Evolutionary conservation across 2,113 vertebrate genomes (phyloP).

Genomic region (Ibidorhyncha struthersii): DNA sequence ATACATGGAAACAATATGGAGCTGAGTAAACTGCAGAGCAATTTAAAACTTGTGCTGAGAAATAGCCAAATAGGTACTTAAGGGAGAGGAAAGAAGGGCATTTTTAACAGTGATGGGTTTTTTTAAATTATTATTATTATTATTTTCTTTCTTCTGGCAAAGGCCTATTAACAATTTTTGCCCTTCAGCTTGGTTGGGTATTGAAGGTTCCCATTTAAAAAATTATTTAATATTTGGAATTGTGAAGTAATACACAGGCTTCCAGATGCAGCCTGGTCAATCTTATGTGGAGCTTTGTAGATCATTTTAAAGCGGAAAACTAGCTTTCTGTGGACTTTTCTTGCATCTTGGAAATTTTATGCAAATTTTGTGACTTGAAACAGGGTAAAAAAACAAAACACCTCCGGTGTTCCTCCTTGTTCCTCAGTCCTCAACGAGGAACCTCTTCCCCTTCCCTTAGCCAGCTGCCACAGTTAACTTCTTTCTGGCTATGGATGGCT

Average conservation of each 20-base stretch:
- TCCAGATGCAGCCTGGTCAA: not conserved
- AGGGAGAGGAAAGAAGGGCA: not conserved
- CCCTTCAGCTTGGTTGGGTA: not conserved
- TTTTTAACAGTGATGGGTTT: not conserved
- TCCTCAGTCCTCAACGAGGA: not conserved
- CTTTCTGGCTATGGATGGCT: not conserved
- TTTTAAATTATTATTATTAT: not conserved
- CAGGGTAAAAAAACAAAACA: not conserved
- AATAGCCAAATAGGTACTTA: not conserved
- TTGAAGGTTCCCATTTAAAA: not conserved
- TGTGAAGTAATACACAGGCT: not conserved
- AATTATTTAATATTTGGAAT: not conserved
- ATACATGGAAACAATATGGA: not conserved
- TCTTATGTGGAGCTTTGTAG: not conserved
- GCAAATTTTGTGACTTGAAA: not conserved
- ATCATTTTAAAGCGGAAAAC: not conserved
- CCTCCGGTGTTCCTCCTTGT: not conserved
- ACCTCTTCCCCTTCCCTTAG: not conserved
- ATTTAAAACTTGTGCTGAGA: not conserved
- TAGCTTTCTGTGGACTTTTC: not conserved
- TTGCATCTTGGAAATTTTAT: not conserved
- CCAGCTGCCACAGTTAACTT: not conserved
- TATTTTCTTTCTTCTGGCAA: not conserved
- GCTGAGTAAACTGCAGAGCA: not conserved
- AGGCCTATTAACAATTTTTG: not conserved